Evolutionary conservation across 1,140 invertebrate genomes (phyloP).

Genomic region (Rhyzopertha dominica): DNA sequence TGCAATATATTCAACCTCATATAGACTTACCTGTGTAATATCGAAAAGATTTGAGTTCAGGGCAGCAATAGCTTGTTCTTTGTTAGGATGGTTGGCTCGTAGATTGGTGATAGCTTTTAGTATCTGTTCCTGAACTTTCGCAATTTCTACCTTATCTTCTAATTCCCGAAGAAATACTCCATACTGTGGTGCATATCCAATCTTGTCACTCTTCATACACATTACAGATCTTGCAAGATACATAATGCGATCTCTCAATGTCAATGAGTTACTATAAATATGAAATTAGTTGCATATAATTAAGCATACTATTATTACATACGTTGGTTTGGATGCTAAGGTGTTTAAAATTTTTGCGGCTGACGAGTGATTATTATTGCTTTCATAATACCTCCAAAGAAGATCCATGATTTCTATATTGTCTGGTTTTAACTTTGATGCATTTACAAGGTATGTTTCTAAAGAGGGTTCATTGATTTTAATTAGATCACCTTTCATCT

Average conservation of each 20-base stretch:
- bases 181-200: slow-evolving; percentile 67
- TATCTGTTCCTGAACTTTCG: slow-evolving; percentile 71
- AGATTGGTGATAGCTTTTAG: slow-evolving; percentile 58
- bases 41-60: slow-evolving; percentile 61
- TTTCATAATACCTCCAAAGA: slow-evolving; percentile 95
- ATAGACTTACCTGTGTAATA: slow-evolving; percentile 56
- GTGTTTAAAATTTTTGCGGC: slow-evolving; percentile 89
- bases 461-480: slow-evolving; percentile 73
- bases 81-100: slow-evolving; percentile 43
- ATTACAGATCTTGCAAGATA: slow-evolving; percentile 93
- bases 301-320: slow-evolving; percentile 26
- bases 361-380: slow-evolving; percentile 82
- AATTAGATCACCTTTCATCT: slow-evolving; percentile 71
- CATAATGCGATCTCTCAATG: slow-evolving; percentile 70
- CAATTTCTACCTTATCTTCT: slow-evolving; percentile 91
- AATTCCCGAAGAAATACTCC: slow-evolving; percentile 86
- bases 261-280: slow-evolving; percentile 54
- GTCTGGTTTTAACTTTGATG: slow-evolving; percentile 49
- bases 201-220: slow-evolving; percentile 84
- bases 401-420: slow-evolving; percentile 73
- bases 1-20: too few species aligned
- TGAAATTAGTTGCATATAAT: slow-evolving; percentile 9
- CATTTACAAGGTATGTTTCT: slow-evolving; percentile 71
- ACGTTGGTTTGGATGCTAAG: slow-evolving; percentile 78
- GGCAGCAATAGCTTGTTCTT: slow-evolving; percentile 48